Conservation (phyloP, 2,888 invertebrate genomes). For the Sussaba pulchella region DNA sequence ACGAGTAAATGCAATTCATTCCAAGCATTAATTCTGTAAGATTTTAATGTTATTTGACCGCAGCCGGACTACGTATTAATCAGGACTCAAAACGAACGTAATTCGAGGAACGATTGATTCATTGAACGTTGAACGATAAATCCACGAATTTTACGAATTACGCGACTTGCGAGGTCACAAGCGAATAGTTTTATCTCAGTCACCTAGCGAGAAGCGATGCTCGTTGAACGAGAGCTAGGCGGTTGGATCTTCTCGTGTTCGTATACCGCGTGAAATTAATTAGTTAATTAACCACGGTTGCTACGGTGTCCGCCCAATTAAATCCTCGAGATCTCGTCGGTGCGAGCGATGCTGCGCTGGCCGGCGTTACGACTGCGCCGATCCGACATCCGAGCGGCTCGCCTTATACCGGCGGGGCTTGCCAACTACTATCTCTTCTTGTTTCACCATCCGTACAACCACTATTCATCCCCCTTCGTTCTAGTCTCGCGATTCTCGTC, state of each 20-base stretch:
- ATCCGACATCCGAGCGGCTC: constrained; percentile 75
- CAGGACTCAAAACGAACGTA: background rate
- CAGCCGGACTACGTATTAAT: background rate
- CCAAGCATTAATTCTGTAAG: constrained; percentile 16
- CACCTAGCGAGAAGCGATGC: constrained; percentile 26
- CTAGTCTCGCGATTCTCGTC: constrained; percentile 30
- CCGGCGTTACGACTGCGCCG: constrained; percentile 66
- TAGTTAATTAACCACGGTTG: constrained; percentile 82
- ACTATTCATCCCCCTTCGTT: constrained; percentile 42
- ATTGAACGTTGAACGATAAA: constrained; percentile 28
- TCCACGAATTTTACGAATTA: constrained; percentile 37
- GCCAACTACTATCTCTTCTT: constrained; percentile 42
- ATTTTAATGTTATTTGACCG: background rate
- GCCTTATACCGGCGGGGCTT: constrained; percentile 73
- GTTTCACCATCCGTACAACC: constrained; percentile 20
- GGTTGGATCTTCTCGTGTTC: constrained; percentile 73
- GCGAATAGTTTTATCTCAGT: constrained; percentile 31
- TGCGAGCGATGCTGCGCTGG: constrained; percentile 55
- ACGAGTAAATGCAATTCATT: background rate
- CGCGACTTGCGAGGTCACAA: constrained; percentile 41
- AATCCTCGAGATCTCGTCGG: constrained; percentile 75
- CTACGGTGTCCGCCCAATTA: constrained; percentile 82
- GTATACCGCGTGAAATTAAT: constrained; percentile 81
- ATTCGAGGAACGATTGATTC: constrained; percentile 24
- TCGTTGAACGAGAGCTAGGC: constrained; percentile 51